phyloP scores from a whole-genome alignment of 2,113 vertebrate species.

The Gavia stellata region DNA sequence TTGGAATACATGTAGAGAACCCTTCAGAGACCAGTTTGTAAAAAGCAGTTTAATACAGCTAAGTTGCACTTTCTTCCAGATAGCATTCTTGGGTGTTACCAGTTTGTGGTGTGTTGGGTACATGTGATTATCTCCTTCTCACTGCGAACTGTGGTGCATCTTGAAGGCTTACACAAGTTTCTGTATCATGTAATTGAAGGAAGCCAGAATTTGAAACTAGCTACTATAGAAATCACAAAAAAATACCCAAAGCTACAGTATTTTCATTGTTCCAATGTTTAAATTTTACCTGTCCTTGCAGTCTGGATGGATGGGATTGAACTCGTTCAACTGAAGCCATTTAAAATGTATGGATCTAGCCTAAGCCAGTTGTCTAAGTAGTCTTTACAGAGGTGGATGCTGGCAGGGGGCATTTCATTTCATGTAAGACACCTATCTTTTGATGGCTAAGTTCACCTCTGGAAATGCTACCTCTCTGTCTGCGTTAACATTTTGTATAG shows the following conservation, averaged over 20 bases:
- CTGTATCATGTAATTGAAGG: not conserved
- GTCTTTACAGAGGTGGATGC: not conserved
- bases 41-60: not conserved
- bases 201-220: not conserved
- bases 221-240: not conserved
- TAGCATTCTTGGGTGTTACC: not conserved
- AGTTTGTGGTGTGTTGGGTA: not conserved
- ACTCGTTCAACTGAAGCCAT: not conserved
- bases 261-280: not conserved
- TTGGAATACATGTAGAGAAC: not conserved
- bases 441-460: not conserved
- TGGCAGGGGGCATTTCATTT: not conserved
- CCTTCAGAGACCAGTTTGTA: not conserved
- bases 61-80: not conserved
- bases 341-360: not conserved
- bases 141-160: not conserved
- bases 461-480: not conserved
- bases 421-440: not conserved
- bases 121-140: not conserved
- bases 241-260: not conserved
- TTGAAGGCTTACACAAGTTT: not conserved
- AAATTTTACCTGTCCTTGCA: not conserved
- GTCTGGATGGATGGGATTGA: not conserved
- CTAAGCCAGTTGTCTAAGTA: not conserved
- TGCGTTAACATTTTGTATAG: not conserved